These are phyloP conservation scores for Branchinecta sandiegonensis DNA, from an alignment of 2,888 invertebrate genomes.

Conservation along the genomic window DNA sequence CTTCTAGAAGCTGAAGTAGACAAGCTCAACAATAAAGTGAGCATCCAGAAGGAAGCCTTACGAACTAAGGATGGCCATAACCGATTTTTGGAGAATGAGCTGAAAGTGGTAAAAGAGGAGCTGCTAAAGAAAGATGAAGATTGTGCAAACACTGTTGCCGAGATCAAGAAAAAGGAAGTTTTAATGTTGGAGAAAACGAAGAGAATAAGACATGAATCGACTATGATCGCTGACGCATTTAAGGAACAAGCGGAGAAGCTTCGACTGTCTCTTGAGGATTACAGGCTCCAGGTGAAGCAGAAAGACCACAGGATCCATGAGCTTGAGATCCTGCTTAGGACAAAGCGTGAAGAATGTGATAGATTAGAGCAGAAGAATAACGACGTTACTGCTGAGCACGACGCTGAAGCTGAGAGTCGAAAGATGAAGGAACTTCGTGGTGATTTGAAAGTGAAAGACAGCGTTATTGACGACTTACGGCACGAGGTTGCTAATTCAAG, in stretches of 20 bases:
- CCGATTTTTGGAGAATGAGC: neutral
- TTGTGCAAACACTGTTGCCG: neutral
- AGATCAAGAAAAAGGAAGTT: neutral
- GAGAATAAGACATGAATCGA: neutral
- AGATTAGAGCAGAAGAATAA: neutral
- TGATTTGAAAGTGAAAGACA: constrained; percentile 39
- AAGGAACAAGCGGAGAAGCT: neutral
- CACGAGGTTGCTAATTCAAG: constrained; percentile 16
- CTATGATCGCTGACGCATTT: neutral
- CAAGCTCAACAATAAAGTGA: constrained; percentile 12
- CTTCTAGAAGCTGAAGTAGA: constrained; percentile 3
- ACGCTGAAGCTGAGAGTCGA: constrained; percentile 10
- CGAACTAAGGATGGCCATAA: neutral
- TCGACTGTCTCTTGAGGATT: neutral
- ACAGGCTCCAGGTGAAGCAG: constrained; percentile 14
- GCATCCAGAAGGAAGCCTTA: neutral
- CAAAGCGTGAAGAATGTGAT: neutral
- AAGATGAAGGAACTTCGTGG: constrained; percentile 39
- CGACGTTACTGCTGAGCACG: neutral
- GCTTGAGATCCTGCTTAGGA: neutral
- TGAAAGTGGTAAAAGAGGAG: constrained; percentile 18
- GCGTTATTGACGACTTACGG: constrained; percentile 17
- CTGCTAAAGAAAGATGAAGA: neutral
- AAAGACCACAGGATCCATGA: constrained; percentile 11
- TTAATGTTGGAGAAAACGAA: neutral